Evolutionary conservation across 2,797 vertebrate genomes (phyloP), one percentile per base, ranked within the genome.

Genomic region (Neosilurus mollespiculum): DNA sequence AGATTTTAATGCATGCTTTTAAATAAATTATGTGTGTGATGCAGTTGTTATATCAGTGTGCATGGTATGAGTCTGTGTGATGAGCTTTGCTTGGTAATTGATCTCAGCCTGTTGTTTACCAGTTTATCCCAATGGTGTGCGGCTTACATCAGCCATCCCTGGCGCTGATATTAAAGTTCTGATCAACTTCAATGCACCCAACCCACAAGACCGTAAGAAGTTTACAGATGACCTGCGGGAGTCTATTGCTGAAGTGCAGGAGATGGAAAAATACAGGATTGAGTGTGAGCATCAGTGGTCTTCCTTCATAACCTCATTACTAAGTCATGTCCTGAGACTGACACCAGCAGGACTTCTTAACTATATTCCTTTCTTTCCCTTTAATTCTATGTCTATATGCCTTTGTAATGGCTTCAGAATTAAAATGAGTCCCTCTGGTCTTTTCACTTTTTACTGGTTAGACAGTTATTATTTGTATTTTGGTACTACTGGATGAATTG

Each of bases 241-340:
- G 87, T 99, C 97, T 0, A 94, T 99, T 20, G 96, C 97, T 1
- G 97, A 99, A 89, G 97, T 99, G 73, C 98, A 99, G 90, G 98
- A 99, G 92, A 99, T 99, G 98, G 97, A 99, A 93, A 99, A 98
- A 90, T 98, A 98, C 94, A 94, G 97, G 90, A 99, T 99, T 93
- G 97, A 99, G 91, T 96, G 98, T 99, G 89, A 96, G 98, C 69
- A 72, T 58, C 26, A 69, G 18, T 18, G 88, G 81, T 70, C 86
- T 75, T 77, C 89, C 89, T 90, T 64, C 26, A 78, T 49, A 26
- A 58, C 75, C 56, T 70, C 65, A 43, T 53, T 56, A 65, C 22
- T 26, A 8, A 26, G 4, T 16, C 1, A 1, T 65, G 26, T 65
- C 26, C 54, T 49, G n/a, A 58, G 65, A 71, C 56, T 30, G 6